Evolutionary conservation across 2,113 vertebrate species (phyloP), one percentile per base, ranked within the genome.

Genomic region (Pogonocichla stellata): DNA sequence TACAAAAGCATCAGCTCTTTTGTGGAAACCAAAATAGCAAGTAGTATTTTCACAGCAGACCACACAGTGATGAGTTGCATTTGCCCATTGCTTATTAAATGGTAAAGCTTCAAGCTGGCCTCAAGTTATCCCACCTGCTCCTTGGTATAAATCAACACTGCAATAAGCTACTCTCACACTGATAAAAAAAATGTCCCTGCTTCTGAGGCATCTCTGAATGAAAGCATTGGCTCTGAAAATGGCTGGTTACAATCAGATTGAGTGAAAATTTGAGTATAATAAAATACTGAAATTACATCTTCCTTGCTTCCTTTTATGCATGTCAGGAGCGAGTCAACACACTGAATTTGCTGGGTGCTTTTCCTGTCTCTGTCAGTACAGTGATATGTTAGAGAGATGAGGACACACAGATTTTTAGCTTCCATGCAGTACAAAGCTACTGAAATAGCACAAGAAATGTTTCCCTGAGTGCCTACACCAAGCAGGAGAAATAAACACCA

Each of bases 241-340:
- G 78, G 66, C 84, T 86, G 71, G 91, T 90, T 94, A 80, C 71
- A 91, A 88, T 91, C 84, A 83, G 81, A 95, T 91, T 73, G 74
- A 94, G 66, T 82, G 93, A 91, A 95, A 94, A 92, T 43, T 87
- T 57, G 50, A 93, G 53, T 88, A 77, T 82, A 96, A 92, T 95
- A 91, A 91, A 95, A 94, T 92, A 85, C 89, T 88, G 71, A 95
- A 94, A 92, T 93, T 80, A 71, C 86, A 92, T 94, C 91, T 88
- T 69, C 70, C 72, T 92, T 77, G 50, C 71, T 95, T 92, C 58
- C 62, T 73, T 92, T 88, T 77, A 79, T 85, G 78, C 38, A 73
- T 62, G 90, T 80, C 66, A 72, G 74, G 66, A 85, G 73, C 65
- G 4, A 91, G 58, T 72, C 78, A 79, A 80, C 84, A 79, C 77